Percentiles rank a stretch among this genome's conserved stretches.
Conservation (phyloP, 2,888 invertebrate genomes). For the Tribolium freemani region DNA sequence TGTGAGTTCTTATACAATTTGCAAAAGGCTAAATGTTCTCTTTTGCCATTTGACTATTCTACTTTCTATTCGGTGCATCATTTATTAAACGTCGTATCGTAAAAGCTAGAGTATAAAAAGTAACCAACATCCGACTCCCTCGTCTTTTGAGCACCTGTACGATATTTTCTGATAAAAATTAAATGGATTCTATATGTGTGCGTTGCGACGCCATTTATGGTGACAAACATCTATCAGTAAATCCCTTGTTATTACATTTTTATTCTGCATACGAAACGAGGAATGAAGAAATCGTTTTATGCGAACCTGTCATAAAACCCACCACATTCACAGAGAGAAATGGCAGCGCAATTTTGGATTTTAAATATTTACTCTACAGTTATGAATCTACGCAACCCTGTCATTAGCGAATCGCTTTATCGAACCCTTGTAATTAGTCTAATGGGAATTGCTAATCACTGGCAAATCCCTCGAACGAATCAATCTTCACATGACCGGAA, state of each 20-base stretch:
- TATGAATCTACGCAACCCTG: background rate
- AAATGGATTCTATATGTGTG: constrained; percentile 6
- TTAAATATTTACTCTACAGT: background rate
- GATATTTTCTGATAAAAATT: constrained; percentile 19
- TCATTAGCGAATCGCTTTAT: background rate
- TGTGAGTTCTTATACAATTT: constrained; percentile 2
- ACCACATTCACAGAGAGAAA: background rate
- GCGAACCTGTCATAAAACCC: background rate
- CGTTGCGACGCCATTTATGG: background rate
- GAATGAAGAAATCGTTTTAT: background rate
- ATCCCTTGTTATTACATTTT: background rate
- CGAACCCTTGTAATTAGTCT: background rate
- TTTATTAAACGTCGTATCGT: constrained; percentile 11
- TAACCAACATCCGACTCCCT: background rate
- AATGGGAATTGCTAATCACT: background rate
- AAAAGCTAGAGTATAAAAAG: constrained; percentile 6
- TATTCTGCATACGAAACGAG: background rate
- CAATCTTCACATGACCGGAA: background rate
- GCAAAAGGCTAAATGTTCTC: constrained; percentile 1
- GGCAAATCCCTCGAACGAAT: background rate
- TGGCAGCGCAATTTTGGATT: background rate
- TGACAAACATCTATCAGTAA: background rate
- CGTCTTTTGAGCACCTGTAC: background rate
- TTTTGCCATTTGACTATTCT: constrained; percentile 3
- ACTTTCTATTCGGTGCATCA: constrained; percentile 17